phyloP scores from a whole-genome alignment of 2,113 vertebrate genomes.

The Carlito syrichta region DNA sequence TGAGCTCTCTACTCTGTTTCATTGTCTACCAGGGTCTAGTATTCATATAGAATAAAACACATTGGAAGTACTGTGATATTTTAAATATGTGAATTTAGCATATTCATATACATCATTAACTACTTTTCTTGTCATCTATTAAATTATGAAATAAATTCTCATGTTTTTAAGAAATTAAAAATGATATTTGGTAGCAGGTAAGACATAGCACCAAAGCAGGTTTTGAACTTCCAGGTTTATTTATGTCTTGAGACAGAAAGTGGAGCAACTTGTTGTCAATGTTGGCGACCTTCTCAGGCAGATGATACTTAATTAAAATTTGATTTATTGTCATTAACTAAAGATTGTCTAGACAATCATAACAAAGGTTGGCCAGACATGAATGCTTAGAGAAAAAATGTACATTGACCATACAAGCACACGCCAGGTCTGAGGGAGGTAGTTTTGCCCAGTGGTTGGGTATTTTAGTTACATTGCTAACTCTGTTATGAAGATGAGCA shows the following conservation, averaged over 20 bases:
- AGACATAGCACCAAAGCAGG: neutral
- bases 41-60: neutral
- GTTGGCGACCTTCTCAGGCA: neutral
- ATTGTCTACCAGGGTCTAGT: neutral
- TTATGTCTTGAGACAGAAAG: neutral
- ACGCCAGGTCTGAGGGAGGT: fast-evolving
- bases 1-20: neutral
- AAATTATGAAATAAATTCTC: neutral
- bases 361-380: neutral
- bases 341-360: neutral
- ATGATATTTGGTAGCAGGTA: neutral
- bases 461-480: fast-evolving
- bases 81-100: neutral
- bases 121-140: neutral
- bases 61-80: neutral
- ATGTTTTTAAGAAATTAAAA: neutral
- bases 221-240: neutral
- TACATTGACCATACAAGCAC: neutral
- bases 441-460: fast-evolving
- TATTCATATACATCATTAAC: neutral
- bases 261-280: neutral
- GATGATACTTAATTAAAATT: neutral
- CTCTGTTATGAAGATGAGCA: neutral
- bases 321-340: neutral
- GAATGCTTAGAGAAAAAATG: neutral